Evolutionary conservation across 2,888 invertebrate genomes (phyloP), one percentile per base, ranked within the genome.

Genomic region (Sisyra terminalis): DNA sequence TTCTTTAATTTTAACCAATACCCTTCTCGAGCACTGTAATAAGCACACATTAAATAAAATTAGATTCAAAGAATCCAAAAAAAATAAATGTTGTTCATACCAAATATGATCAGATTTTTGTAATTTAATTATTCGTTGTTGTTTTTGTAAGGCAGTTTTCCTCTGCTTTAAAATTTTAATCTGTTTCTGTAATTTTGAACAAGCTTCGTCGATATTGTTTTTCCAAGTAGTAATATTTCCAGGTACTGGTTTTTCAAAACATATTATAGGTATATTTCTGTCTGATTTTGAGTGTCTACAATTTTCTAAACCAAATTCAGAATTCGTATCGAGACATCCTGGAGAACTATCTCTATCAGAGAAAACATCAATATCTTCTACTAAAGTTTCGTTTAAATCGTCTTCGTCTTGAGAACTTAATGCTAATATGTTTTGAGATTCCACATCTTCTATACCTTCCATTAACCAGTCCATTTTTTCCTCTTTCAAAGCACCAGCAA

Each of bases 381-480:
- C 57, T 2, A 63, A 44, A 9, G 51, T 51, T 49, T 53, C 57
- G 10, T 55, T 54, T 48, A 51, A 58, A n/a, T 44, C 44, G 7
- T 59, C 56, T 40, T 51, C 44, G 29, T 57, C 52, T 1, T 62
- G 60, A 24, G 3, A 24, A 7, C 24, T 24, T 24, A 24, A 24
- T 24, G 3, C 24, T 24, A 24, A 24, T 5, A 3, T 24, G 7
- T 24, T 7, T 24, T 24, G 24, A 24, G 3, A 5, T 24, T 24
- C 24, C 24, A 5, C 24, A 24, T 24, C 7, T 24, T 24, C 7
- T 3, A 7, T n/a, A n/a, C n/a, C n/a, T n/a, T n/a, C n/a, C n/a
- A n/a, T n/a, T n/a, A n/a, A n/a, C n/a, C n/a, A n/a, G n/a, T n/a
- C n/a, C 46, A 63, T 53, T n/a, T 46, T 43, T 16, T 64, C 57